Percentiles rank a stretch among this genome's conserved stretches.
phyloP scores from a whole-genome alignment of 2,888 invertebrate genomes.

The Agonopterix arenella region DNA sequence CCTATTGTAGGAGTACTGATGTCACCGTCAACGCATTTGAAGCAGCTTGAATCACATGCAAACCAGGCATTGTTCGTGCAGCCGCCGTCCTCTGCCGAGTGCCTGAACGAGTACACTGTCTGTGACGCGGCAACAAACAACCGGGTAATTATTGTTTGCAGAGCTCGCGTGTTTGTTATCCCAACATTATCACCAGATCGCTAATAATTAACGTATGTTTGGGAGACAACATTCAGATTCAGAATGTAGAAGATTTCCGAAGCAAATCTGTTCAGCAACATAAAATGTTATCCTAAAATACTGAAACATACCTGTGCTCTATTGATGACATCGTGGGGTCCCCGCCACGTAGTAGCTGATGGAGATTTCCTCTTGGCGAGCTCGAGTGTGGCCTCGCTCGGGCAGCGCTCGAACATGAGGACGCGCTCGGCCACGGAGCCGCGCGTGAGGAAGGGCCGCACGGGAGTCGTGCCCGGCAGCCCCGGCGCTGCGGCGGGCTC shows the following conservation, averaged over 20 bases:
- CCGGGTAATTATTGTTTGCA: slow-evolving; percentile 23
- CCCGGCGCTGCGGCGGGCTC: slow-evolving; percentile 47
- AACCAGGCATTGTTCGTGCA: not conserved
- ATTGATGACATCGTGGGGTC: slow-evolving; percentile 73
- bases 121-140: slow-evolving; percentile 22
- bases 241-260: not conserved
- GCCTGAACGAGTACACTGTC: slow-evolving; percentile 4
- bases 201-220: slow-evolving; percentile 9
- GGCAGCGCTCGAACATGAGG: slow-evolving; percentile 93
- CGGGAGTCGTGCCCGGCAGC: slow-evolving; percentile 69
- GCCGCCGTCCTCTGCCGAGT: not conserved
- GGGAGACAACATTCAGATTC: not conserved
- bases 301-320: slow-evolving; percentile 68
- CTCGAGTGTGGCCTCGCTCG: slow-evolving; percentile 85
- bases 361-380: slow-evolving; percentile 78
- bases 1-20: slow-evolving; percentile 22
- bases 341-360: slow-evolving; percentile 73
- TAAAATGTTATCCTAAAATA: no score
- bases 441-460: slow-evolving; percentile 89
- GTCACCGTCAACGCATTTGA: slow-evolving; percentile 23
- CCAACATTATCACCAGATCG: slow-evolving; percentile 6
- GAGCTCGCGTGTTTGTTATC: slow-evolving; percentile 13
- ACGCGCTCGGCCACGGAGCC: slow-evolving; percentile 95
- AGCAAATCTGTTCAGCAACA: no score
- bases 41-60: slow-evolving; percentile 26